Evolutionary conservation across 2,113 vertebrate species (phyloP), one percentile per base, ranked within the genome.

Genomic region (Falcunculus frontatus): DNA sequence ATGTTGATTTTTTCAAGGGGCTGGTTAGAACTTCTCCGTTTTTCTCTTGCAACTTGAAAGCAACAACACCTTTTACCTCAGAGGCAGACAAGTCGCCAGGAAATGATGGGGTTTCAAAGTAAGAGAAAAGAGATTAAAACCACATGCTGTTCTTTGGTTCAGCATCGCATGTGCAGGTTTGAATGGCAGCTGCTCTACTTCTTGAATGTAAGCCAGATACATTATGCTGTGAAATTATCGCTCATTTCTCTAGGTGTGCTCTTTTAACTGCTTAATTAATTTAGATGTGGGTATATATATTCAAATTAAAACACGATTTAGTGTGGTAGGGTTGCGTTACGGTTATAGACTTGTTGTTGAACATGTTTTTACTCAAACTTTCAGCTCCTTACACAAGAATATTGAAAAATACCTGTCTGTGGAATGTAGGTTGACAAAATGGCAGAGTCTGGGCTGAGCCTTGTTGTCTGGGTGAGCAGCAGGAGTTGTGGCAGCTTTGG

Each of bases 221-320:
- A 89, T 96, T 92, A 93, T 49, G 65, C 89, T 60, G 84, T 69
- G 94, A 94, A 96, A 96, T 97, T 91, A 97, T 91, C 96, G 18
- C 95, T 68, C 72, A 12, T 95, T 96, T 95, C 95, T 82, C 91
- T 95, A 86, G 92, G 84, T 89, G 87, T 96, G 74, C 93, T 91
- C 81, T 92, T 95, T 80, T 95, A 93, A 96, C 95, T 70, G 94
- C 91, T 90, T 96, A 94, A 96, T 97, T 97, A 94, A 96, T 95
- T 95, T 94, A 87, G 81, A 95, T 81, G 74, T 77, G 84, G 81
- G 87, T 37, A 87, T 65, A 65, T 85, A 42, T 84, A 84, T 91
- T 95, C 72, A 85, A 92, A 94, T 96, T 82, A 95, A 93, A 93
- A 69, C 69, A 62, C 29, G 4, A n/a, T 83, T 90, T 68, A 53